Percentiles rank a stretch among this genome's conserved stretches.
phyloP scores from a whole-genome alignment of 2,113 vertebrate species.

The Patagioenas fasciata region DNA sequence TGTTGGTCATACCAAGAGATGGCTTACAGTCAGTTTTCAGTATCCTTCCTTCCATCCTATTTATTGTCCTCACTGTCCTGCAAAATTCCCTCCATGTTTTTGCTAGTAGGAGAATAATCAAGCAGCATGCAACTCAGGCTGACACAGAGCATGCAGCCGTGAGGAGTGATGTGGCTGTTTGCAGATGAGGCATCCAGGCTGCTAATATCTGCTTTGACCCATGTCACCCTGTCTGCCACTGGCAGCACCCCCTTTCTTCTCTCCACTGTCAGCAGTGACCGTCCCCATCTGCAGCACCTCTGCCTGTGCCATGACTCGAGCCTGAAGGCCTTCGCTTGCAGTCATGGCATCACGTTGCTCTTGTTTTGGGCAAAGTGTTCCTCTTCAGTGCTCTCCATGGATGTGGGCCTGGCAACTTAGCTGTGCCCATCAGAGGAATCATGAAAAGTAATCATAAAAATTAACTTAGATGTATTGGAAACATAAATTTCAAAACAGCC shows the following conservation, averaged over 20 bases:
- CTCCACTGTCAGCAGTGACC: background rate
- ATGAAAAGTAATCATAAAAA: background rate
- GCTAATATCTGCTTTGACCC: background rate
- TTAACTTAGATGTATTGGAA: background rate
- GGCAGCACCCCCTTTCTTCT: background rate
- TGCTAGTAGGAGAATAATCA: background rate
- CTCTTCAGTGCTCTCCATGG: rapidly evolving
- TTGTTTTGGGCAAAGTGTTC: background rate
- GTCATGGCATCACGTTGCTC: rapidly evolving
- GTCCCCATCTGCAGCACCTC: rapidly evolving
- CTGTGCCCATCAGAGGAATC: background rate
- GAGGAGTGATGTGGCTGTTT: rapidly evolving
- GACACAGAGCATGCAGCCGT: rapidly evolving
- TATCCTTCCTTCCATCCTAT: background rate
- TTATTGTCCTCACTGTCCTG: background rate
- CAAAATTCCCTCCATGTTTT: background rate
- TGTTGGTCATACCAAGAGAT: background rate
- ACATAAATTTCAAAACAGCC: background rate
- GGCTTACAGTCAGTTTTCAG: background rate
- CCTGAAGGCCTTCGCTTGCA: rapidly evolving
- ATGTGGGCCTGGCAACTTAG: background rate
- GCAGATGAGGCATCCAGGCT: background rate
- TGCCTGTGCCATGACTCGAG: rapidly evolving
- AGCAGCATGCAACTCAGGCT: background rate
- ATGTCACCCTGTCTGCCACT: background rate